Percentiles rank a stretch among this genome's conserved stretches.
Conservation (phyloP, 1,140 invertebrate species). For the Coptotermes formosanus region DNA sequence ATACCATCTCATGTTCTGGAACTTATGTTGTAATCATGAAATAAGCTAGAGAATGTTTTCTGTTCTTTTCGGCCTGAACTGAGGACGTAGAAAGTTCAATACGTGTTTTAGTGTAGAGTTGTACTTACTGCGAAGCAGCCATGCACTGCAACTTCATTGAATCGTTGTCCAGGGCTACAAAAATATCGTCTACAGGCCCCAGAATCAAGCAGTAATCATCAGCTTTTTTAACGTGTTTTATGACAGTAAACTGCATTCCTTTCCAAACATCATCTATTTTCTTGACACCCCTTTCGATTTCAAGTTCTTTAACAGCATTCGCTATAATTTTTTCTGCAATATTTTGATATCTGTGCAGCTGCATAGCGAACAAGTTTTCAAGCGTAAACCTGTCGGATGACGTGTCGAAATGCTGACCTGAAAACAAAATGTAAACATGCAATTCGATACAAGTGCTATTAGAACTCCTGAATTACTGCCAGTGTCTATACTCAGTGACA, state of each 20-base stretch:
- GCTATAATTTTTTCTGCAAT: slow-evolving; percentile 81
- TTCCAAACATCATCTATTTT: slow-evolving; percentile 76
- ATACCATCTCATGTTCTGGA: no score
- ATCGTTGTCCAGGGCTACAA: slow-evolving; percentile 81
- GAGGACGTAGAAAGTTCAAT: no score
- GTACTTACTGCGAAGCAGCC: slow-evolving; percentile 72
- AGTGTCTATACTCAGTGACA: no score
- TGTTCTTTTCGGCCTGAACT: no score
- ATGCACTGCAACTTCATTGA: slow-evolving; percentile 87
- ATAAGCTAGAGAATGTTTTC: no score
- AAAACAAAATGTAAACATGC: slow-evolving; percentile 16
- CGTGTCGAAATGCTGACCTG: slow-evolving; percentile 76
- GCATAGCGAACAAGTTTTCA: slow-evolving; percentile 89
- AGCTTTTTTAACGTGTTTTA: slow-evolving; percentile 60
- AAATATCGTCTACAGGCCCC: slow-evolving; percentile 77
- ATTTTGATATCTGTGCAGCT: slow-evolving; percentile 80
- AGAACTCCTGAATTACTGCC: no score
- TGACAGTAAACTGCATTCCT: slow-evolving; percentile 67
- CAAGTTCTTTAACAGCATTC: slow-evolving; percentile 82
- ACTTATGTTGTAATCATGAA: no score
- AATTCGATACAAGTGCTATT: no score
- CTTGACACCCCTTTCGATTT: slow-evolving; percentile 81
- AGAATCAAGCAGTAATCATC: slow-evolving; percentile 69
- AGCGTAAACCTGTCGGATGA: slow-evolving; percentile 80
- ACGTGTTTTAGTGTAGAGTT: no score